Conservation (phyloP, 2,797 vertebrate genomes). For the Sebastes itinus region DNA sequence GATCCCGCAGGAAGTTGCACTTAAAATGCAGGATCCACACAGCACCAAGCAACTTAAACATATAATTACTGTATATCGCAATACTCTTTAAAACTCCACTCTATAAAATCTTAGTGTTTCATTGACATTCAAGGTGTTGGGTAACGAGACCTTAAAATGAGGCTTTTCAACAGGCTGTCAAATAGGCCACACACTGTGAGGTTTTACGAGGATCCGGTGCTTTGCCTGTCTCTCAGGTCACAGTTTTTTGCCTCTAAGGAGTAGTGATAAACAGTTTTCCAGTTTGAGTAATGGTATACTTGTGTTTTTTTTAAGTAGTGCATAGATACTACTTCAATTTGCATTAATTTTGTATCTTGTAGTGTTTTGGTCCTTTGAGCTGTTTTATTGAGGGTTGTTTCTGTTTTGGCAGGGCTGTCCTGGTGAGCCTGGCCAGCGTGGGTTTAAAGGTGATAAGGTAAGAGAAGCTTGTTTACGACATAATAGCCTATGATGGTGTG, state of each 20-base stretch:
- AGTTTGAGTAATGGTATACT: not conserved
- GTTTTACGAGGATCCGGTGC: constrained; percentile 5
- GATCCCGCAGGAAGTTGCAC: not conserved
- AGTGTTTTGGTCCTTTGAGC: not conserved
- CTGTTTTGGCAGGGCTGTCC: constrained; percentile 83
- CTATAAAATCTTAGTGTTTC: not conserved
- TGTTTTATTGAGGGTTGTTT: constrained; percentile 22
- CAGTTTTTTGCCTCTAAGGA: not conserved
- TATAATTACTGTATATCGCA: not conserved
- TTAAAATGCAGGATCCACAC: not conserved
- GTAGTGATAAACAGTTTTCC: not conserved
- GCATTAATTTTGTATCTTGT: not conserved
- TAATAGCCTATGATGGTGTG: not conserved
- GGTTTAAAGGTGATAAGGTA: constrained; percentile 91
- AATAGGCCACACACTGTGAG: not conserved
- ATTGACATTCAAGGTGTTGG: not conserved
- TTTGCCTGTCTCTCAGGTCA: not conserved
- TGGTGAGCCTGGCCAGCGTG: constrained; percentile 82
- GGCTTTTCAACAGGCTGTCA: not conserved
- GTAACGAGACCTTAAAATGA: not conserved
- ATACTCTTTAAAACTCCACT: not conserved
- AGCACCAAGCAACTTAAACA: not conserved
- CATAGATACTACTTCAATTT: not conserved
- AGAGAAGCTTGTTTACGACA: constrained; percentile 47
- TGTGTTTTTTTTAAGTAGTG: not conserved